These are phyloP conservation scores for Micromussa lordhowensis DNA, from an alignment of 92 coral and sea anemone species.

Conservation along the genomic window DNA sequence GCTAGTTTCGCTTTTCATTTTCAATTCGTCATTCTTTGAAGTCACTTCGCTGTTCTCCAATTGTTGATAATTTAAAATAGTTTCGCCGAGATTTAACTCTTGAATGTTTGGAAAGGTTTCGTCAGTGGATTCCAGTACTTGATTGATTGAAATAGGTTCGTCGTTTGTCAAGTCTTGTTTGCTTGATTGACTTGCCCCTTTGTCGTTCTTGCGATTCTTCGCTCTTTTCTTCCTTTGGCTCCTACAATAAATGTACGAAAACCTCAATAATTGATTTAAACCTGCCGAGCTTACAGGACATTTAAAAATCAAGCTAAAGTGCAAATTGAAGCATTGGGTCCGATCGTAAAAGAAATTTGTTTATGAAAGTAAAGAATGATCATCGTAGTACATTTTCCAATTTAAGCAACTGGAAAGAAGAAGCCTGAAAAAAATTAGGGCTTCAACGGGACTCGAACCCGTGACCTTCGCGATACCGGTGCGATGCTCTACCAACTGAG, in stretches of 20 bases:
- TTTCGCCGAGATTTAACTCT: not conserved
- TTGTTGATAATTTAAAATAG: not conserved
- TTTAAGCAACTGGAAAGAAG: too few relatives aligned
- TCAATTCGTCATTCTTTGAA: not conserved
- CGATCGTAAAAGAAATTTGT: too few relatives aligned
- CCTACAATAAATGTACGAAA: not conserved
- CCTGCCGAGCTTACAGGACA: too few relatives aligned
- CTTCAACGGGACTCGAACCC: too few relatives aligned
- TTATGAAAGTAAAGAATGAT: too few relatives aligned
- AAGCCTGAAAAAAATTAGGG: too few relatives aligned
- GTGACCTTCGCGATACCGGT: too few relatives aligned
- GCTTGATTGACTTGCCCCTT: not conserved
- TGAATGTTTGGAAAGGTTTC: not conserved
- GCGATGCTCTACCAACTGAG: too few relatives aligned
- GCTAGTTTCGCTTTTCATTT: not conserved
- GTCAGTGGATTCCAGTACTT: not conserved
- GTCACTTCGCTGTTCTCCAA: not conserved
- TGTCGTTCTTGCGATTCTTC: not conserved
- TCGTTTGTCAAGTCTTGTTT: not conserved
- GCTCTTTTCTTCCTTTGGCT: conserved; percentile 4
- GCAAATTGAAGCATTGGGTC: too few relatives aligned
- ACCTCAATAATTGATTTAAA: not conserved
- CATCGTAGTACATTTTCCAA: too few relatives aligned
- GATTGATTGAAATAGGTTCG: too few relatives aligned
- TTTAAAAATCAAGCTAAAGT: too few relatives aligned